These are phyloP conservation scores for Philantomba maxwellii DNA, from an alignment of 2,113 vertebrate species.

Conservation along the genomic window DNA sequence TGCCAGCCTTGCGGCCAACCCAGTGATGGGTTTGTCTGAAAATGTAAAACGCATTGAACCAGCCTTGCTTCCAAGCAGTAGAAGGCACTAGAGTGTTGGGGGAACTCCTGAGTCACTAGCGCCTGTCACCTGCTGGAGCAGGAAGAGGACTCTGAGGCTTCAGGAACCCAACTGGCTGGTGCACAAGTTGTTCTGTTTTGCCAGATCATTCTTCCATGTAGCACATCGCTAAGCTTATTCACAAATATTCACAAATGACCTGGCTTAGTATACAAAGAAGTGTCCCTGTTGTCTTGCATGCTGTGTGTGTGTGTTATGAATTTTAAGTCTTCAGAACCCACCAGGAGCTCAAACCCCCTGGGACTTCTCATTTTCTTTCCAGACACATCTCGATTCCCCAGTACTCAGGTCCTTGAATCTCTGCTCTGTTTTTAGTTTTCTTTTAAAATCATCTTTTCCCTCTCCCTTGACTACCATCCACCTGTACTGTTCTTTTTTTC, in stretches of 20 bases:
- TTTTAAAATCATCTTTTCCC: background rate
- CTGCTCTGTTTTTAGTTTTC: background rate
- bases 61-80: background rate
- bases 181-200: background rate
- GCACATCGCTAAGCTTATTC: background rate
- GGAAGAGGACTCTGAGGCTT: background rate
- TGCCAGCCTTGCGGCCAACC: background rate
- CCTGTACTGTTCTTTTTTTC: background rate
- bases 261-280: background rate
- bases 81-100: background rate
- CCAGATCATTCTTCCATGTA: background rate
- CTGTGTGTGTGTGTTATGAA: background rate
- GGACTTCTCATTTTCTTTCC: background rate
- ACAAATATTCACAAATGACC: background rate
- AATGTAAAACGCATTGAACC: background rate
- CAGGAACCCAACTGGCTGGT: background rate
- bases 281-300: background rate
- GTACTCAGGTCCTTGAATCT: background rate
- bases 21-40: background rate
- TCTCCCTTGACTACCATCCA: background rate
- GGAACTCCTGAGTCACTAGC: background rate
- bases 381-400: background rate
- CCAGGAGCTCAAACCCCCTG: background rate
- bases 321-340: background rate
- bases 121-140: background rate